phyloP scores from a whole-genome alignment of 1,140 invertebrate genomes.

The Dendroctonus valens region DNA sequence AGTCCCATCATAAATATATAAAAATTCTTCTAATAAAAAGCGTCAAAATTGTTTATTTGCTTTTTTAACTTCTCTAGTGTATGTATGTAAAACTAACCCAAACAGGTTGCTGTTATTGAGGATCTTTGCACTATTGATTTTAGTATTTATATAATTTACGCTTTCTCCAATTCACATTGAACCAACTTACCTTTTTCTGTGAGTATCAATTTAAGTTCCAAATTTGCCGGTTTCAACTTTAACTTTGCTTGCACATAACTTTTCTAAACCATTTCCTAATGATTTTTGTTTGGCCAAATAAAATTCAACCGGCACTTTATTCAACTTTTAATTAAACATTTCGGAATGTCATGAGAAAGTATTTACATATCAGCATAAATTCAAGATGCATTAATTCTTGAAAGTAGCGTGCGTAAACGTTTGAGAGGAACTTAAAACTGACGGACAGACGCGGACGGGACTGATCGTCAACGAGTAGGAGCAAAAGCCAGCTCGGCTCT shows the following conservation, averaged over 20 bases:
- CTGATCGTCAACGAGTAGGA: conserved; percentile 4
- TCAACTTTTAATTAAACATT: neutral
- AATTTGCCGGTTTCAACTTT: neutral
- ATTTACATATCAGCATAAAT: conserved; percentile 8
- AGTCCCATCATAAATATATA: too few species aligned
- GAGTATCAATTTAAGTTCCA: conserved; percentile 7
- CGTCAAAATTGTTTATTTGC: too few species aligned
- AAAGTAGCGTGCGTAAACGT: conserved; percentile 16
- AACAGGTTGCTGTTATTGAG: too few species aligned
- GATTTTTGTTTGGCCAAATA: neutral
- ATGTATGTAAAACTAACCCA: too few species aligned
- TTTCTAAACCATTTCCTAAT: conserved; percentile 3
- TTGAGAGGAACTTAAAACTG: conserved; percentile 23
- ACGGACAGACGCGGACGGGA: conserved; percentile 2
- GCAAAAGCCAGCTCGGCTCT: conserved; percentile 23
- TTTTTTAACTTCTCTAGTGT: too few species aligned
- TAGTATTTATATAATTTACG: too few species aligned
- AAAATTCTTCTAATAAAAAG: too few species aligned
- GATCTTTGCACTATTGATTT: too few species aligned
- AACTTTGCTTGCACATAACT: neutral
- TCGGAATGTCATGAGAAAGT: neutral
- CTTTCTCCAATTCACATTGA: neutral
- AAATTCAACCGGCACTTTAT: conserved; percentile 1
- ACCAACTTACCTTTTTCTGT: conserved; percentile 9
- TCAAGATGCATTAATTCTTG: conserved; percentile 1